Conservation (phyloP, 2,113 vertebrate species). For the Ictidomys tridecemlineatus region DNA sequence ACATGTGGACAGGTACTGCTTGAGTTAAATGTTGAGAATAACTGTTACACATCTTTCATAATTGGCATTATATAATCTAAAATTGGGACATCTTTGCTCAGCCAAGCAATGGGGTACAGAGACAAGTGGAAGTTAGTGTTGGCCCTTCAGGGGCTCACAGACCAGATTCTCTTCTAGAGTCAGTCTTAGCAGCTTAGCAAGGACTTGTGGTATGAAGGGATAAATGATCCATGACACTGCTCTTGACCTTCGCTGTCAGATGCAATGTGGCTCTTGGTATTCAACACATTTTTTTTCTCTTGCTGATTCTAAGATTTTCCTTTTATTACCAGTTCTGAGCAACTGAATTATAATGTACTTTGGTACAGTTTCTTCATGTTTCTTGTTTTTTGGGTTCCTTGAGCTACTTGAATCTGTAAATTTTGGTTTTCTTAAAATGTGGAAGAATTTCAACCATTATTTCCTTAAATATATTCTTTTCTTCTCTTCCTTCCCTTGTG, state of each 20-base stretch:
- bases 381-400: neutral
- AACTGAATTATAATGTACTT: neutral
- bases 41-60: neutral
- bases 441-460: neutral
- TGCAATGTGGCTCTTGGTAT: neutral
- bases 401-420: neutral
- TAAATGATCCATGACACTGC: neutral
- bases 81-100: neutral
- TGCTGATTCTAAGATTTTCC: slow-evolving; percentile 1
- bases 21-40: neutral
- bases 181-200: too few species aligned
- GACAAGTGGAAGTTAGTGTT: neutral
- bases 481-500: neutral
- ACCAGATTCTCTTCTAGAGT: neutral
- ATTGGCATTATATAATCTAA: neutral
- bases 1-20: neutral
- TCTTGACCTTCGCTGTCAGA: neutral
- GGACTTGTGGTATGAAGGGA: neutral
- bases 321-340: neutral
- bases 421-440: neutral
- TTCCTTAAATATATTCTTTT: neutral
- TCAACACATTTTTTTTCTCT: neutral
- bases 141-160: neutral
- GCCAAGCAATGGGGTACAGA: neutral
- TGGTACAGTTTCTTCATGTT: neutral